These are phyloP conservation scores for Echeneis naucrates DNA, from an alignment of 2,797 vertebrate genomes.

Conservation along the genomic window DNA sequence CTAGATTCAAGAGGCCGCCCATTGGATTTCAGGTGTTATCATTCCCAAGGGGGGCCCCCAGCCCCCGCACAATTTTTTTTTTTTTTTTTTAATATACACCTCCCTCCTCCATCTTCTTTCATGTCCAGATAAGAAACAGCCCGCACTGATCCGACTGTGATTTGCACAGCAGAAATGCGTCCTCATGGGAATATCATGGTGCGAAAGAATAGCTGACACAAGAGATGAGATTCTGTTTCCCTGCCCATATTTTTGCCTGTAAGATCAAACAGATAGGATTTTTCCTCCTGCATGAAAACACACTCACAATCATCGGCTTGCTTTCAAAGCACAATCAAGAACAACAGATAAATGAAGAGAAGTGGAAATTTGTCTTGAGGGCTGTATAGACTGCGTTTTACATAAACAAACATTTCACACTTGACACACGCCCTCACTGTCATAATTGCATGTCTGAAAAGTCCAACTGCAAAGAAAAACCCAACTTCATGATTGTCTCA, in stretches of 20 bases:
- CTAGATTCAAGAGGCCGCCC: conserved; percentile 57
- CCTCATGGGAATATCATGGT: conserved; percentile 77
- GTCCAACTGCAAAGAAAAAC: conserved; percentile 40
- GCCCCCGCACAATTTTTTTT: too few species aligned
- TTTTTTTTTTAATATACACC: conserved; percentile 44
- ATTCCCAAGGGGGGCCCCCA: conserved; percentile 53
- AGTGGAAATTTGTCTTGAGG: conserved; percentile 52
- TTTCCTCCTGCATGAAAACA: conserved; percentile 65
- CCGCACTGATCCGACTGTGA: conserved; percentile 79
- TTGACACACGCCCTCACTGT: conserved; percentile 41
- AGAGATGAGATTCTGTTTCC: conserved; percentile 79
- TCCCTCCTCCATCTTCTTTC: conserved; percentile 72
- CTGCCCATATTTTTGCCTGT: conserved; percentile 77
- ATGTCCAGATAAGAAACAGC: conserved; percentile 81
- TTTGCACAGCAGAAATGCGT: conserved; percentile 76
- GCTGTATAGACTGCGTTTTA: conserved; percentile 43
- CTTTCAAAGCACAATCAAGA: conserved; percentile 66
- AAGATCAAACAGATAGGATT: conserved; percentile 78
- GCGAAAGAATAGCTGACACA: conserved; percentile 82
- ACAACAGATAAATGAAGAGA: conserved; percentile 56
- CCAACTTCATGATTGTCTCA: conserved; percentile 52
- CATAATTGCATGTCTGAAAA: conserved; percentile 48
- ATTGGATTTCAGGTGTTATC: conserved; percentile 69
- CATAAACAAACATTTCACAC: conserved; percentile 64
- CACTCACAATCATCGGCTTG: conserved; percentile 54